Percentiles rank a stretch among this genome's conserved stretches.
phyloP scores from a whole-genome alignment of 2,797 vertebrate genomes.

The Eulemur mongoz region DNA sequence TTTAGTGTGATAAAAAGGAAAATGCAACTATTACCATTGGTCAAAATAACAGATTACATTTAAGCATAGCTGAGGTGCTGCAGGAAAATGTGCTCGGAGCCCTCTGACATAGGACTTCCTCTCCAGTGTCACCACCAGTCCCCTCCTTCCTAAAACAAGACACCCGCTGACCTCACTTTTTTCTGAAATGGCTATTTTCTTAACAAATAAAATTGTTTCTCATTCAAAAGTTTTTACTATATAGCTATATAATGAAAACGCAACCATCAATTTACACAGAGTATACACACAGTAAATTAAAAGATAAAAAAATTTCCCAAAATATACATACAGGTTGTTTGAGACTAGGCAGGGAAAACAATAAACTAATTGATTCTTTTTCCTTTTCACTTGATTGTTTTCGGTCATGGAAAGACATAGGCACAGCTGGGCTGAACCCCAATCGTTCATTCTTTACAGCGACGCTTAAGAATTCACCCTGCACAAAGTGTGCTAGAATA shows the following conservation, averaged over 20 bases:
- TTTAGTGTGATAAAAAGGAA: neutral
- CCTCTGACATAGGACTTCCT: conserved; percentile 73
- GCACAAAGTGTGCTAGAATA: neutral
- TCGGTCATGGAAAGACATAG: conserved; percentile 31
- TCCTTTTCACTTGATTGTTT: conserved; percentile 26
- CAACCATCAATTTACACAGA: neutral
- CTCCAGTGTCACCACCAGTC: neutral
- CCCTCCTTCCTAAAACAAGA: conserved; percentile 4
- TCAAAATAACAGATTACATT: conserved; percentile 36
- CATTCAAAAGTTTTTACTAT: neutral
- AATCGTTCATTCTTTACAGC: neutral
- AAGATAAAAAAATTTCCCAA: neutral
- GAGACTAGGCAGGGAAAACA: conserved; percentile 37
- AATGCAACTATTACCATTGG: neutral
- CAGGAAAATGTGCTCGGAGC: conserved; percentile 36
- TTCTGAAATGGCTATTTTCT: conserved; percentile 10
- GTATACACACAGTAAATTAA: neutral
- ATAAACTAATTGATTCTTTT: neutral
- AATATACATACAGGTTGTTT: neutral
- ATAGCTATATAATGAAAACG: neutral
- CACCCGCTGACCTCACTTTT: conserved; percentile 10
- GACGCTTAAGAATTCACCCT: neutral
- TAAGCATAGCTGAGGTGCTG: neutral
- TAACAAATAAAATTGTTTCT: neutral
- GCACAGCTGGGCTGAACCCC: neutral